Conservation (phyloP, 2,113 vertebrate genomes). For the Gasterosteus nipponicus region DNA sequence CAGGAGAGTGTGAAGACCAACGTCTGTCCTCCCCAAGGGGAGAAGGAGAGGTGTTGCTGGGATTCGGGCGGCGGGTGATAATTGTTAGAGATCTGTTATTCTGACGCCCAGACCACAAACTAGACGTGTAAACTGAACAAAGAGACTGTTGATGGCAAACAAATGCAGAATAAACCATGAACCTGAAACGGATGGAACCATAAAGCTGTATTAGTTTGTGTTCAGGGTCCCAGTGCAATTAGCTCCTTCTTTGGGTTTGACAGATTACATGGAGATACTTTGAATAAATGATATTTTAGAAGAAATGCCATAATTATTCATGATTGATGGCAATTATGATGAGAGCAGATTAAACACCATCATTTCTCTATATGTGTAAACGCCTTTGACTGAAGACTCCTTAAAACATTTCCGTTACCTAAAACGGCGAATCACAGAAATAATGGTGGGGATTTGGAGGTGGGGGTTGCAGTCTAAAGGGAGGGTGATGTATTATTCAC, state of each 20-base stretch:
- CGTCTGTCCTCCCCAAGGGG: slow-evolving; percentile 67
- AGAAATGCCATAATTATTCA: slow-evolving; percentile 21
- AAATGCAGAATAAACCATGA: slow-evolving; percentile 16
- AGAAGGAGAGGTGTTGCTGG: slow-evolving; percentile 66
- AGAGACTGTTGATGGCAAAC: slow-evolving; percentile 41
- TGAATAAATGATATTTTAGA: slow-evolving; percentile 26
- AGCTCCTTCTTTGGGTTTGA: background rate
- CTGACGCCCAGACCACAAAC: slow-evolving; percentile 49
- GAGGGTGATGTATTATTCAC: slow-evolving; percentile 89
- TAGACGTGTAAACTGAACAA: slow-evolving; percentile 59
- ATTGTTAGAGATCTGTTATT: slow-evolving; percentile 80
- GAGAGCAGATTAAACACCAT: slow-evolving; percentile 17
- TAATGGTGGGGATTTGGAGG: slow-evolving; percentile 46
- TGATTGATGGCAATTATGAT: slow-evolving; percentile 22
- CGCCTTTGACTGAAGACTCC: slow-evolving; percentile 28
- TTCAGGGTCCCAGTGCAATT: background rate
- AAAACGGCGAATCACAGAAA: slow-evolving; percentile 42
- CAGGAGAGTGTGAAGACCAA: slow-evolving; percentile 66
- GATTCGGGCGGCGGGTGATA: slow-evolving; percentile 74
- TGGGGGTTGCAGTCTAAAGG: slow-evolving; percentile 30
- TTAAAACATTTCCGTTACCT: slow-evolving; percentile 21
- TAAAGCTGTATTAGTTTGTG: background rate
- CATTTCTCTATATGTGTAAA: slow-evolving; percentile 36
- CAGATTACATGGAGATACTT: background rate
- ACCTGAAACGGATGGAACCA: slow-evolving; percentile 17